Percentiles rank a stretch among this genome's conserved stretches.
Conservation (phyloP, 2,113 vertebrate genomes). For the Ascaphus truei region DNA sequence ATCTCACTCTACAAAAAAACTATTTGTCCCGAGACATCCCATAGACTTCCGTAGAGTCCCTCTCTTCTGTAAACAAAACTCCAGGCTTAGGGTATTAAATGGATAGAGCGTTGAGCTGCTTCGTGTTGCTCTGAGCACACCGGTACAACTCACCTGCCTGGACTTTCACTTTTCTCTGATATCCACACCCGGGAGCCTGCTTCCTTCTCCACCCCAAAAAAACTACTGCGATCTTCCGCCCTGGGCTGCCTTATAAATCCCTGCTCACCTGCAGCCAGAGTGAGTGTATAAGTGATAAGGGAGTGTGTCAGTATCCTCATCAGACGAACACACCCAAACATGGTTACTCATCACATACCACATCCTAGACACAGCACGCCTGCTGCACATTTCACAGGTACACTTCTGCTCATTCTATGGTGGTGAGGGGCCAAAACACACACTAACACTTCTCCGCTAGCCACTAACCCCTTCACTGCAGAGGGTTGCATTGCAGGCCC, state of each 20-base stretch:
- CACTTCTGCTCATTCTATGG: neutral
- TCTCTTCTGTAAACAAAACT: neutral
- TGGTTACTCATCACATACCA: conserved; percentile 30
- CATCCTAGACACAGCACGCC: conserved; percentile 36
- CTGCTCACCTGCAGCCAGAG: conserved; percentile 66
- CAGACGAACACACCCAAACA: conserved; percentile 67
- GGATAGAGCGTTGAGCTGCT: neutral
- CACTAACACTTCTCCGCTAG: neutral
- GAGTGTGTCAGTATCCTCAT: conserved; percentile 71
- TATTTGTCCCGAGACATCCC: too few relatives aligned
- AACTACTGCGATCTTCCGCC: conserved; percentile 9
- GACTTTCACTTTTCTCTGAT: conserved; percentile 28
- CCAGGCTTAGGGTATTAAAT: neutral
- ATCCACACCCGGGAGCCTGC: neutral
- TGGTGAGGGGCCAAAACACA: too few relatives aligned
- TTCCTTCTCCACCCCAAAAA: conserved; percentile 19
- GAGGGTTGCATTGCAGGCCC: neutral
- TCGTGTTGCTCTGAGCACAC: neutral
- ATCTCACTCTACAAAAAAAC: too few relatives aligned
- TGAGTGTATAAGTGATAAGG: conserved; percentile 60
- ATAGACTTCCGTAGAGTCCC: too few relatives aligned
- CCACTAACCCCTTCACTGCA: neutral
- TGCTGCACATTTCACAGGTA: conserved; percentile 18
- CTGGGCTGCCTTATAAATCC: conserved; percentile 53
- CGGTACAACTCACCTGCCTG: conserved; percentile 4